Percentiles rank a stretch among this genome's conserved stretches.
phyloP scores from a whole-genome alignment of 1,140 invertebrate species.

The Pseudomyrmex sp. region DNA sequence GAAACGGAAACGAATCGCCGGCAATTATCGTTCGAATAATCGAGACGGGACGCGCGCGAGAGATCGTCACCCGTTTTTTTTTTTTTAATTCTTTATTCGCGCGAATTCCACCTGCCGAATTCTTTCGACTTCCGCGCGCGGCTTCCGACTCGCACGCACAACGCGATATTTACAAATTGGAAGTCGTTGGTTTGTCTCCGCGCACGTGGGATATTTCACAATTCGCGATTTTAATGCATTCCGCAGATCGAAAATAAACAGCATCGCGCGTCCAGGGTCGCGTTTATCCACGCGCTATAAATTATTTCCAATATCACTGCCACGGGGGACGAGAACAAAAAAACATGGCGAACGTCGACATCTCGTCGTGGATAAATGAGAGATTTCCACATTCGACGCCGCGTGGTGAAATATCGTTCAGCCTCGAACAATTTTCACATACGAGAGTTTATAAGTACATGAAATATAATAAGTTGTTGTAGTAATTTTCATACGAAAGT shows the following conservation, averaged over 20 bases:
- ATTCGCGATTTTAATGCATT: background rate
- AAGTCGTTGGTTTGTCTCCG: too few species aligned
- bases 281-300: background rate
- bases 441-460: too few species aligned
- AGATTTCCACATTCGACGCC: background rate
- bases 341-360: slow-evolving; percentile 9
- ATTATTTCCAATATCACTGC: slow-evolving; percentile 42
- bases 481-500: too few species aligned
- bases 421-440: background rate
- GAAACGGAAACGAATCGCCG: slow-evolving; percentile 36
- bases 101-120: too few species aligned
- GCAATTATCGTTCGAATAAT: slow-evolving; percentile 26
- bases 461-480: too few species aligned
- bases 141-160: too few species aligned
- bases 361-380: slow-evolving; percentile 14
- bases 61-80: slow-evolving; percentile 2
- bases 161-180: too few species aligned
- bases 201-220: background rate
- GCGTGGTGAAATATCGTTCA: background rate
- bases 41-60: slow-evolving; percentile 16
- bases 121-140: background rate
- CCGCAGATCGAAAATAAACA: background rate
- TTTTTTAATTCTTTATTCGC: background rate
- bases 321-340: background rate
- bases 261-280: background rate